Evolutionary conservation across 2,113 vertebrate genomes (phyloP), one percentile per base, ranked within the genome.

Genomic region (Pyrgilauda ruficollis): DNA sequence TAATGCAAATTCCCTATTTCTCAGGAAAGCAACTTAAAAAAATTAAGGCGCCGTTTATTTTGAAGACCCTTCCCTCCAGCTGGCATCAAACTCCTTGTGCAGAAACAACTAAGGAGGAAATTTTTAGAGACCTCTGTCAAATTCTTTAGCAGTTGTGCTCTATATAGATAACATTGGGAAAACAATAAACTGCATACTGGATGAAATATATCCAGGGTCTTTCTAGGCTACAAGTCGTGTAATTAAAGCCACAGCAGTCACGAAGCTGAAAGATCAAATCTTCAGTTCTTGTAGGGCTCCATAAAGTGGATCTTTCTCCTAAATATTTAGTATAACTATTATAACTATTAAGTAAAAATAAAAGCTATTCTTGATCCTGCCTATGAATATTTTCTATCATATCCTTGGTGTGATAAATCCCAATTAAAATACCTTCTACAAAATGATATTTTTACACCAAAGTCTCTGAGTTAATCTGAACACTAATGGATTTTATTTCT

Each of bases 11-110:
- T 59, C 5, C 6, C 13, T 33, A 2, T 28, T 43, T 59, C n/a
- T 67, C 58, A 56, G 30, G 46, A 79, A 92, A 72, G 20, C 9
- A 82, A 16, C 56, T 66, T 64, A 5, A 5, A 69, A 39, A 27
- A 73, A 61, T 16, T 6, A 44, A 74, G 13, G 18, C 22, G 46
- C 0, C 0, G 0, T 53, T 55, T 72, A 7, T 53, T 80, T 50
- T 59, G 28, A 76, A 73, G 55, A 59, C 27, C 15, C 30, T 50
- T 76, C 13, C 35, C 79, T 80, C 26, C 30, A 73, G 31, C 17
- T 86, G 53, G 7, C 30, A 52, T 79, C 44, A 67, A n/a, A 59
- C 5, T 35, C 6, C 16, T 73, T 59, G 19, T 6, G n/a, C 68
- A 31, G 18, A 79, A 82, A 58, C 41, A 84, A 73, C 67, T 28